A percentile compares a stretch with the other conserved stretches of the same genome.
These are phyloP conservation scores for Drosophila robusta DNA, from an alignment of 2,888 invertebrate genomes.

Conservation along the genomic window DNA sequence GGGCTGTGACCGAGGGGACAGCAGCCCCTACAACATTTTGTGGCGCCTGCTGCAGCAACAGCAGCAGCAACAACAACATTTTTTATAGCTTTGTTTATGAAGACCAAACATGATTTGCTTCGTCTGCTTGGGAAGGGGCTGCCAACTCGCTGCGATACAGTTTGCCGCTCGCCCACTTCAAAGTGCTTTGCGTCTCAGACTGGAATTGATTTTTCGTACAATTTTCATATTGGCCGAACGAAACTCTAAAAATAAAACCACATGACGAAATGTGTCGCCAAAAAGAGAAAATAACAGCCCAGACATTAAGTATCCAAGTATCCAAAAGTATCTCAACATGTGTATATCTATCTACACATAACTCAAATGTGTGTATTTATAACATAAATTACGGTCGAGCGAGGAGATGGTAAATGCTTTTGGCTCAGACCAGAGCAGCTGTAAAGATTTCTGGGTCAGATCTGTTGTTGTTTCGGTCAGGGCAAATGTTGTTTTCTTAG, in stretches of 20 bases:
- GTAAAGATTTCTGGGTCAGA: conserved; percentile 57
- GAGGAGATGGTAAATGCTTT: conserved; percentile 31
- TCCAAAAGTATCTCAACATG: conserved; percentile 46
- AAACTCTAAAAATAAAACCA: conserved; percentile 53
- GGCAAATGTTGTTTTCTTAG: not conserved
- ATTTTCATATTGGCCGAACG: conserved; percentile 31
- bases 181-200: conserved; percentile 29
- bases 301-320: conserved; percentile 39
- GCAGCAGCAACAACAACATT: conserved; percentile 36
- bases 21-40: conserved; percentile 49
- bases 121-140: conserved; percentile 11
- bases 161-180: conserved; percentile 25
- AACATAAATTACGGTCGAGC: conserved; percentile 28
- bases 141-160: conserved; percentile 26
- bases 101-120: conserved; percentile 44
- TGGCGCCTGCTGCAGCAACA: conserved; percentile 63
- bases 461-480: conserved; percentile 38
- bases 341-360: conserved; percentile 29
- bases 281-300: conserved; percentile 37
- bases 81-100: conserved; percentile 76
- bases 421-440: conserved; percentile 40
- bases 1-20: not conserved
- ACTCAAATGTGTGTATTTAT: conserved; percentile 42
- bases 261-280: conserved; percentile 62
- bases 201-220: conserved; percentile 48